phyloP scores from a whole-genome alignment of 2,797 vertebrate genomes.

The Capromys pilorides region DNA sequence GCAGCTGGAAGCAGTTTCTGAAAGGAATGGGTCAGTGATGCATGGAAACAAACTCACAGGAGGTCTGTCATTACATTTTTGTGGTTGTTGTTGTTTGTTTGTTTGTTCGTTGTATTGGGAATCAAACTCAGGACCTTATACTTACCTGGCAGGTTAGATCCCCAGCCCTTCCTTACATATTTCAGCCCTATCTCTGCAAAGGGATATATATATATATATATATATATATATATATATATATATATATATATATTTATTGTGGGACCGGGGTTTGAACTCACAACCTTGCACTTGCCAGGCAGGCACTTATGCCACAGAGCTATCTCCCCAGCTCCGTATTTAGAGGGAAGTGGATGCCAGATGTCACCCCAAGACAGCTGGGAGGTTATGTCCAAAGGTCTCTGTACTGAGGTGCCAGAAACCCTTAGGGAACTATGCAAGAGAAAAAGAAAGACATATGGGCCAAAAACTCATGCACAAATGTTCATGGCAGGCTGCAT shows the following conservation, averaged over 20 bases:
- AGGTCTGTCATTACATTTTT: too few relatives aligned
- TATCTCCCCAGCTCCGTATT: too few relatives aligned
- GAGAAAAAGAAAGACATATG: background rate
- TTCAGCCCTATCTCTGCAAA: background rate
- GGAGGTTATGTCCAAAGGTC: background rate
- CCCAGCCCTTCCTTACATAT: background rate
- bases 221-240: too few relatives aligned
- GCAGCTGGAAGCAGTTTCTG: background rate
- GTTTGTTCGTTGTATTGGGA: too few relatives aligned
- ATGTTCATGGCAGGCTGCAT: too few relatives aligned
- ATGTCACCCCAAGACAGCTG: background rate
- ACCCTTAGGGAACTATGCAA: background rate
- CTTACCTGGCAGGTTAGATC: too few relatives aligned
- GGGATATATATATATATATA: too few relatives aligned
- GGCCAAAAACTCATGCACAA: background rate
- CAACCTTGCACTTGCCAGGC: too few relatives aligned
- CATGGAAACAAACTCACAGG: background rate
- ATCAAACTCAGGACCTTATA: too few relatives aligned
- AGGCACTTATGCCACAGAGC: too few relatives aligned
- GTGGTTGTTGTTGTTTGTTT: background rate
- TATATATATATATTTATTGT: too few relatives aligned
- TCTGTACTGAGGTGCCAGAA: background rate
- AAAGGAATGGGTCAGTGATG: background rate
- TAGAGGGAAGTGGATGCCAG: background rate
- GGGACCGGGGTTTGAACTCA: too few relatives aligned